Percentiles rank a stretch among this genome's conserved stretches.
Conservation (phyloP, 2,113 vertebrate genomes). For the Eubucco bourcierii region DNA sequence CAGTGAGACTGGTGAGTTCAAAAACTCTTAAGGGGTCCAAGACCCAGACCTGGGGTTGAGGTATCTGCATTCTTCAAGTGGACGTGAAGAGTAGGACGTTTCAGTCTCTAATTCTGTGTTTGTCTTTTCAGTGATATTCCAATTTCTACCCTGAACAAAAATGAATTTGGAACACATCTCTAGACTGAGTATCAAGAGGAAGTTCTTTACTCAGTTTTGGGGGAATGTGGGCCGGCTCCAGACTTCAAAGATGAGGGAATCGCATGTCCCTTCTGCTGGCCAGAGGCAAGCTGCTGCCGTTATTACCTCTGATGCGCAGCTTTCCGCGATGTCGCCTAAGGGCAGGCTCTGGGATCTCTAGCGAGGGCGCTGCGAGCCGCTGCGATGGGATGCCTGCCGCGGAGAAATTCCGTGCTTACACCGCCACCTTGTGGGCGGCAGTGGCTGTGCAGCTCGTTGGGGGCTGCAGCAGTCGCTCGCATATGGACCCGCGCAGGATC, state of each 20-base stretch:
- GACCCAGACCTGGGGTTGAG: too few relatives aligned
- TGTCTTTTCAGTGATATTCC: background rate
- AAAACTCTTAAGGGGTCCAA: background rate
- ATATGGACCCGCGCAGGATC: too few relatives aligned
- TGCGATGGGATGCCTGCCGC: fast-evolving
- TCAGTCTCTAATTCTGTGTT: background rate
- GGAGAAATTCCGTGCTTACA: background rate
- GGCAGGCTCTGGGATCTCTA: background rate
- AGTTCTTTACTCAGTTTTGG: background rate
- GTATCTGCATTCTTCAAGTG: background rate
- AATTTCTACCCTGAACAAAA: background rate
- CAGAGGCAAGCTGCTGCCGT: background rate
- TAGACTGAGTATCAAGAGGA: background rate
- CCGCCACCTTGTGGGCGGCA: background rate
- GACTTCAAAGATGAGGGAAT: background rate
- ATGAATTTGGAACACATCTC: fast-evolving
- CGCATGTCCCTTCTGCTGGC: background rate
- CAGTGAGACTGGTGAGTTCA: background rate
- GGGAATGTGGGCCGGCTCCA: background rate
- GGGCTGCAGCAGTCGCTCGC: too few relatives aligned
- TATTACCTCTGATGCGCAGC: fast-evolving
- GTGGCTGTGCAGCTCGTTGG: background rate
- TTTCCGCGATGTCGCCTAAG: fast-evolving
- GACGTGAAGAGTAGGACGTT: background rate
- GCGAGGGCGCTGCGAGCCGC: fast-evolving